Percentiles rank a stretch among this genome's conserved stretches.
These are phyloP conservation scores for Diuraphis noxia DNA, from an alignment of 1,140 invertebrate genomes.

Conservation along the genomic window DNA sequence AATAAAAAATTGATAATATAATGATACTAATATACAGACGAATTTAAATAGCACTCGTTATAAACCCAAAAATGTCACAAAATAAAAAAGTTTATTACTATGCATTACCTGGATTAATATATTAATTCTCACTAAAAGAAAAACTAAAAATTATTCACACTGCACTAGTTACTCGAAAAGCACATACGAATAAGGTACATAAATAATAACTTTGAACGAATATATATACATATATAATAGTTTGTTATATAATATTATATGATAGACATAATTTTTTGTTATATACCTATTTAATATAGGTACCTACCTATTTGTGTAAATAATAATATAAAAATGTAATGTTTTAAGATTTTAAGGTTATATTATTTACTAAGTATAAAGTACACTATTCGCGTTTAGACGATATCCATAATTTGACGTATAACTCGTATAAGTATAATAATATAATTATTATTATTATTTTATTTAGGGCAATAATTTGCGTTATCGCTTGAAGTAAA, in stretches of 20 bases:
- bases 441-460: neutral
- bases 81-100: neutral
- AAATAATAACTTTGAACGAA: neutral
- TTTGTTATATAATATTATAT: constrained; percentile 1
- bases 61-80: neutral
- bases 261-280: neutral
- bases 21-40: constrained; percentile 12
- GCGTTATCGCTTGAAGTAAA: neutral
- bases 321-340: neutral
- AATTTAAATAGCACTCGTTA: constrained; percentile 35
- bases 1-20: neutral
- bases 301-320: neutral
- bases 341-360: neutral
- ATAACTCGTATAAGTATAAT: neutral
- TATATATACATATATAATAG: neutral
- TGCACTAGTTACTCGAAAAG: constrained; percentile 28
- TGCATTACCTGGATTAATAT: neutral
- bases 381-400: neutral
- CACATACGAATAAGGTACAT: neutral
- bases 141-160: neutral
- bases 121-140: neutral
- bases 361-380: neutral
- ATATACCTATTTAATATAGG: neutral
- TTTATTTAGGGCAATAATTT: neutral
- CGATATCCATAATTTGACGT: neutral